Base-by-base conservation (phyloP, 2,888 invertebrate species). In the Stegophylla sp. region DNA sequence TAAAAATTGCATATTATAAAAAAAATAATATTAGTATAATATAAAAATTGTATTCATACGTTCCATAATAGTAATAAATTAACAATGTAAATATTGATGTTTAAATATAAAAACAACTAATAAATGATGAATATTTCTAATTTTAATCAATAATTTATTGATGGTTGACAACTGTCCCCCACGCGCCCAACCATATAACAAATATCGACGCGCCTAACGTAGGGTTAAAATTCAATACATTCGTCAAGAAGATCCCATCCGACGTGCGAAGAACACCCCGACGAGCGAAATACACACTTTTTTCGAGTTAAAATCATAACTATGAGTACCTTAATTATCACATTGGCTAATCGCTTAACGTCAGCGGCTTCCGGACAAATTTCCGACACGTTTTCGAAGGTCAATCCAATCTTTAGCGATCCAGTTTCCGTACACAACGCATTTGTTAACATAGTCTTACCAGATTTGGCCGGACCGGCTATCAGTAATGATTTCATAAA, bases 381-480 rank as follows among this genome's bases (percentile, higher is more conserved):
- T 20, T 66, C 66, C 23, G 66, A 76, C 13, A 76, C 13, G 2
- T 76, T 76, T 17, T 43, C 13, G 2, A 51, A 23, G 12, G 48
- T 76, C 1, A 76, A n/a, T 53, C 56, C 41, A 41, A 76, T 28
- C 7, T 76, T 76, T 17, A 76, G n/a, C 9, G 76, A 76, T n/a
- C 76, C 66, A 17, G 53, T 76, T 51, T 64, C 53, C 43, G 64
- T 41, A 43, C 76, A 66, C 41, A 76, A 43, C 17, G 76, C 76
- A 17, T 76, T 64, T 12, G 34, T 76, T 7, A 76, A 56, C 43
- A 66, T 41, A 13, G 76, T 66, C 41, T 66, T 76, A 9, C 76
- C 76, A 1, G 76, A 76, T 43, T 76, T 76, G 9, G 13, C 7
- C 5, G 76, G 76, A n/a, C 76, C 76, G 12, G 66, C 76, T 51